Percentiles rank a stretch among this genome's conserved stretches.
Evolutionary conservation across 2,113 vertebrate genomes (phyloP).

Genomic region (Caloenas nicobarica): DNA sequence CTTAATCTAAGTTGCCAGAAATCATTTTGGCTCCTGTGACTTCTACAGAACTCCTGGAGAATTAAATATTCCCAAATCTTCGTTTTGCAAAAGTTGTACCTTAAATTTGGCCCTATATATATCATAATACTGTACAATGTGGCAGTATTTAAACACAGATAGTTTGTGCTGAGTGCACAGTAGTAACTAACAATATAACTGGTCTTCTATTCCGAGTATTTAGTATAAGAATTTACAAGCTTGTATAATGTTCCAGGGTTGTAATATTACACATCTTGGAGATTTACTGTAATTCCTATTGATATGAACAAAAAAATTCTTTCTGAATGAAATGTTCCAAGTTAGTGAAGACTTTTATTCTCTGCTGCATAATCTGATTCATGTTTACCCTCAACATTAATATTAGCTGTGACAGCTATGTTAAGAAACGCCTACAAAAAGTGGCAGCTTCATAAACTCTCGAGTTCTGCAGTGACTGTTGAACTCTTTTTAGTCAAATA

Average conservation of each 20-base stretch:
- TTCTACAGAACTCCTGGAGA: not conserved
- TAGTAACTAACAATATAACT: not conserved
- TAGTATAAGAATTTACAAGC: not conserved
- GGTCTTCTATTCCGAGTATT: not conserved
- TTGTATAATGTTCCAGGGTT: not conserved
- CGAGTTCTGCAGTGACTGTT: not conserved
- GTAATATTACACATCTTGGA: not conserved
- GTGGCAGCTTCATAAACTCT: not conserved
- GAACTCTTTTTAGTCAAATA: not conserved
- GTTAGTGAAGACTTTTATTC: not conserved
- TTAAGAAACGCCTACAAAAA: not conserved
- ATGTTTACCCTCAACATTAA: not conserved
- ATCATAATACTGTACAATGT: not conserved
- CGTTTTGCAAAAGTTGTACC: not conserved
- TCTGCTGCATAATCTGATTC: conserved; percentile 13
- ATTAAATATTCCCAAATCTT: not conserved
- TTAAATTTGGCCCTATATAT: not conserved
- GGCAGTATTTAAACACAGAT: not conserved
- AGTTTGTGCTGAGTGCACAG: not conserved
- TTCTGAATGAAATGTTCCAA: conserved; percentile 40
- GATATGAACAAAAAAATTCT: not conserved
- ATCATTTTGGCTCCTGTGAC: not conserved
- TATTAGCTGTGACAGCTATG: not conserved
- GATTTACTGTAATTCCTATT: conserved; percentile 5
- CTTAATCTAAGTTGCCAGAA: not conserved